Evolutionary conservation across 2,113 vertebrate genomes (phyloP), one percentile per base, ranked within the genome.

Genomic region (Rhinopomastus cyanomelas): DNA sequence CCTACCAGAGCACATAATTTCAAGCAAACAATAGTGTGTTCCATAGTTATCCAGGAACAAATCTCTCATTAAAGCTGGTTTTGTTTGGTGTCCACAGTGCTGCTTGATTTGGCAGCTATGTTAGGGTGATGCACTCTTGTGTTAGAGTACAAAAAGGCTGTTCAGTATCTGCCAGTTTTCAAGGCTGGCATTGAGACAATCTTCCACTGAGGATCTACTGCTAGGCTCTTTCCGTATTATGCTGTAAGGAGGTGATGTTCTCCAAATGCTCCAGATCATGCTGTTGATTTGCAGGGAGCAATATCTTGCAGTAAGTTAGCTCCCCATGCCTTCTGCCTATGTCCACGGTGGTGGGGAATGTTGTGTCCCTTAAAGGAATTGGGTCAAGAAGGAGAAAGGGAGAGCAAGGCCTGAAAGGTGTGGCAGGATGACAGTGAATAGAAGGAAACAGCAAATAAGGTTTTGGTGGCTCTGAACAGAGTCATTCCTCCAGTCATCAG

Each of bases 121-220:
- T 85, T 92, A 75, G 85, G 72, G 75, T 92, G 94, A 93, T 96
- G 89, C 71, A 71, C 79, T 96, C 79, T 73, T 67, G 60, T 95
- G 37, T 79, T 39, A 61, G 56, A 85, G 60, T 30, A 96, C 85
- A 96, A 93, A 93, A 95, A 81, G 46, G 27, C 90, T 19, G 49
- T 94, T 95, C 91, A 95, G 81, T 51, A 85, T 90, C 81, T 95
- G 90, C 94, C 95, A 96, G 87, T 90, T 95, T 84, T n/a, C 68
- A 89, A 90, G 69, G 42, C 87, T 14, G 81, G 87, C 84, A 79
- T 12, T 92, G 81, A 88, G 91, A 94, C 62, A 55, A 72, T 85
- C 92, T 95, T 94, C 90, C 11, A 6, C 87, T 68, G 67, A 59
- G 78, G 66, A 81, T 85, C 92, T 90, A 79, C 55, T 88, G 66